phyloP scores from a whole-genome alignment of 2,888 invertebrate genomes.

The Agrotis segetum region DNA sequence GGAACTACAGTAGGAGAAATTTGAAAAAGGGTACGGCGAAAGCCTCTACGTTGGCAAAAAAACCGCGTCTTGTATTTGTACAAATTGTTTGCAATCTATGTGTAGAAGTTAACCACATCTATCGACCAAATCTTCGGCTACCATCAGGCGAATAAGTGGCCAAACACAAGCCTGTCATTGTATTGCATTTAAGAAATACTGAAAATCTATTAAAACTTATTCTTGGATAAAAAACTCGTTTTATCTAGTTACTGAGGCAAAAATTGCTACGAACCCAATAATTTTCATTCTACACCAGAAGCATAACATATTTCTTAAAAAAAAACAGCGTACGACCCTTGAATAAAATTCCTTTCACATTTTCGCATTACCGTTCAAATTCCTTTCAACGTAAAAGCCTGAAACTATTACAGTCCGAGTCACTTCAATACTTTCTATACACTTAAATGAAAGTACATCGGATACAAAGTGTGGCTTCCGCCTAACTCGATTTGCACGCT shows the following conservation, averaged over 20 bases:
- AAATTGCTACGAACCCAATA: background rate
- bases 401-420: constrained; percentile 18
- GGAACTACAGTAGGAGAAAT: too few species aligned
- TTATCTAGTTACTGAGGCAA: background rate
- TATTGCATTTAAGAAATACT: too few species aligned
- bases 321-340: background rate
- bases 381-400: constrained; percentile 19
- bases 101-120: background rate
- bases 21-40: background rate
- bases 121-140: too few species aligned
- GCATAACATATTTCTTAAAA: background rate
- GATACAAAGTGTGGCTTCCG: constrained; percentile 80
- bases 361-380: constrained; percentile 12
- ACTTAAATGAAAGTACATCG: constrained; percentile 64
- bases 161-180: too few species aligned
- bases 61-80: background rate
- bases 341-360: constrained; percentile 12
- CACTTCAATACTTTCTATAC: constrained; percentile 56
- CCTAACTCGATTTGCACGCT: constrained; percentile 84
- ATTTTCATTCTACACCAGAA: too few species aligned
- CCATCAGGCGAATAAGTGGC: too few species aligned
- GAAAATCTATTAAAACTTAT: too few species aligned
- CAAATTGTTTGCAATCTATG: background rate
- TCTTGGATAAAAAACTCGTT: too few species aligned
- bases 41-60: background rate